A percentile compares a stretch with the other conserved stretches of the same genome.
These are phyloP conservation scores for Cyanoliseus patagonus DNA, from an alignment of 2,113 vertebrate species.

Conservation along the genomic window DNA sequence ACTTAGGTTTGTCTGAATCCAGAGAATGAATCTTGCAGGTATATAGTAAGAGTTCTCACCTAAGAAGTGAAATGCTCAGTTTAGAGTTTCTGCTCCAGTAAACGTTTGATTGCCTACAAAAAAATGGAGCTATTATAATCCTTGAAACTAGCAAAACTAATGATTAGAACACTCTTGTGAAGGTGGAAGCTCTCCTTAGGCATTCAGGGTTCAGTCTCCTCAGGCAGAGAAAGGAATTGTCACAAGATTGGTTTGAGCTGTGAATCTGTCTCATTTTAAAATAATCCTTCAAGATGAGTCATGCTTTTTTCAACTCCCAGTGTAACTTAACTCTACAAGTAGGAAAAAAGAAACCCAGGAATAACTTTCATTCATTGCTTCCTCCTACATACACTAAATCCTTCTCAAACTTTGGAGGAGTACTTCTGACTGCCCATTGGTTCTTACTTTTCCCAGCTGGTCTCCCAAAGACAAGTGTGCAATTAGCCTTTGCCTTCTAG, in stretches of 20 bases:
- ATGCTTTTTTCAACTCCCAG: not conserved
- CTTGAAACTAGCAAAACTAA: not conserved
- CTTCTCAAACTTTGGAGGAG: not conserved
- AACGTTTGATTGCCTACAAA: not conserved
- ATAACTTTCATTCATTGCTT: not conserved
- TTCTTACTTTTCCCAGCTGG: not conserved
- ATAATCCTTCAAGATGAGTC: conserved; percentile 16
- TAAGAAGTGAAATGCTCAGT: not conserved
- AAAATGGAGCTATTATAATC: not conserved
- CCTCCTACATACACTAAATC: not conserved
- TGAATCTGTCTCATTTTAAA: conserved; percentile 33
- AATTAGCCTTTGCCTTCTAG: conserved; percentile 13
- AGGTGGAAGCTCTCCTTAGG: conserved; percentile 13
- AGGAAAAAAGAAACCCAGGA: not conserved
- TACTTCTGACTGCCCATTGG: not conserved
- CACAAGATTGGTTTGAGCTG: not conserved
- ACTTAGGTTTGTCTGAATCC: not conserved
- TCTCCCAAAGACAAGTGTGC: not conserved
- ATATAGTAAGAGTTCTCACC: not conserved
- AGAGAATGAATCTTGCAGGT: not conserved
- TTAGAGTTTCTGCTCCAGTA: not conserved
- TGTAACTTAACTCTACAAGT: not conserved
- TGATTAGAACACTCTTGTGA: not conserved
- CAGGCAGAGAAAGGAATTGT: not conserved
- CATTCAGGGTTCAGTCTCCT: not conserved